Evolutionary conservation across 1,140 invertebrate species (phyloP).

Genomic region (Diachasmimorpha longicaudata): DNA sequence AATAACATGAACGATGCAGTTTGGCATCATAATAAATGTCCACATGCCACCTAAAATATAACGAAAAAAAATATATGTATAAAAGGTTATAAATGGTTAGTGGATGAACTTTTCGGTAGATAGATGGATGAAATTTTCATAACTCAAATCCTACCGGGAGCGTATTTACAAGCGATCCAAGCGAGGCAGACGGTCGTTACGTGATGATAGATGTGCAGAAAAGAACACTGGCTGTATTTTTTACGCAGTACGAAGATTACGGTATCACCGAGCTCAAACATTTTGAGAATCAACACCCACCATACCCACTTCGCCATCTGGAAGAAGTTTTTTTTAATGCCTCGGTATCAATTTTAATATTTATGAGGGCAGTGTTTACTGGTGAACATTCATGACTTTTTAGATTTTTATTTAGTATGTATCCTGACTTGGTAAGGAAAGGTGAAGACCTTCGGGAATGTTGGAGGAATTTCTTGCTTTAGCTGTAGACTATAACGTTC

Average conservation of each 20-base stretch:
- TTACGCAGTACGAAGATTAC: slow-evolving; percentile 76
- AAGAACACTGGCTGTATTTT: slow-evolving; percentile 74
- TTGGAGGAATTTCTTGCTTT: too few species aligned
- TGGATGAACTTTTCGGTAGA: background rate
- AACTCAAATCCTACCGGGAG: slow-evolving; percentile 61
- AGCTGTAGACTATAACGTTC: too few species aligned
- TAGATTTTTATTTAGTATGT: background rate
- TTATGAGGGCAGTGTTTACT: too few species aligned
- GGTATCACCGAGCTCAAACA: slow-evolving; percentile 60
- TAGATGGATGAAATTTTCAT: background rate
- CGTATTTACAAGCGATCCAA: slow-evolving; percentile 75
- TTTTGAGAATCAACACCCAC: slow-evolving; percentile 62
- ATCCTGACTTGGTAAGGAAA: background rate
- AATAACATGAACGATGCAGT: slow-evolving; percentile 70
- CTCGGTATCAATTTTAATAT: background rate
- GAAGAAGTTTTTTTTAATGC: background rate
- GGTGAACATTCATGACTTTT: background rate
- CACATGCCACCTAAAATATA: slow-evolving; percentile 54
- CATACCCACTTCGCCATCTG: slow-evolving; percentile 58
- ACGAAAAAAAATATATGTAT: background rate
- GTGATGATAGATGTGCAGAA: slow-evolving; percentile 78
- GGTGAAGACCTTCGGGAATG: too few species aligned
- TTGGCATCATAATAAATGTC: slow-evolving; percentile 62
- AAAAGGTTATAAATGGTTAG: background rate
- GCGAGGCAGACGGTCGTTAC: slow-evolving; percentile 68